Conservation (phyloP, 2,888 invertebrate genomes). For the Crioceris asparagi region DNA sequence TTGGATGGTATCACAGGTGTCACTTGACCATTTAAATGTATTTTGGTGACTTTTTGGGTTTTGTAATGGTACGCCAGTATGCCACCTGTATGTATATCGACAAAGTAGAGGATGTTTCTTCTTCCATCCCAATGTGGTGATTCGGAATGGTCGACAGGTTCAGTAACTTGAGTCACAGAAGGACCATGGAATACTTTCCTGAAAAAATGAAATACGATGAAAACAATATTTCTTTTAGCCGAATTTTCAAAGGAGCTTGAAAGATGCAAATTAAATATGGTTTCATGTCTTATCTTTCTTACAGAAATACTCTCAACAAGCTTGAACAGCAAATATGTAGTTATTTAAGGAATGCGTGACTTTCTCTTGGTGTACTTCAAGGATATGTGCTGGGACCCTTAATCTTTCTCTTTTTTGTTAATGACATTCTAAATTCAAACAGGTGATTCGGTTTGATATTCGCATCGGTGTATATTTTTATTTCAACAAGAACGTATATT, state of each 20-base stretch:
- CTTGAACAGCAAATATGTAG: no score
- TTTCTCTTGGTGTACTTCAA: no score
- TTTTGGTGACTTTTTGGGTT: conserved; percentile 17
- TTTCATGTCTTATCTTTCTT: no score
- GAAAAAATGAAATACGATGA: background rate
- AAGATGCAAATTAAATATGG: no score
- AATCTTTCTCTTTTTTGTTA: no score
- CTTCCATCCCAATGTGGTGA: conserved; percentile 27
- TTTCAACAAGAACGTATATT: no score
- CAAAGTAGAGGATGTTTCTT: conserved; percentile 25
- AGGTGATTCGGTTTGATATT: no score
- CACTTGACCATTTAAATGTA: conserved; percentile 20
- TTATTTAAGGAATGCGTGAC: no score
- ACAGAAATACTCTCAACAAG: no score
- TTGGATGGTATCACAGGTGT: conserved; percentile 24
- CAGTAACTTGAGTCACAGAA: conserved; percentile 19
- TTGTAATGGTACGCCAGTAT: conserved; percentile 25
- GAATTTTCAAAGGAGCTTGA: conserved; percentile 1
- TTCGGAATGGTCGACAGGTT: conserved; percentile 26
- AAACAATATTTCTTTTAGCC: background rate
- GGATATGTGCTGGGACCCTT: no score
- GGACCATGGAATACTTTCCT: conserved; percentile 16
- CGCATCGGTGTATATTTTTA: no score
- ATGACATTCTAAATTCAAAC: no score
- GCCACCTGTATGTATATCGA: conserved; percentile 26